Evolutionary conservation across 2,888 invertebrate genomes (phyloP).

Genomic region (Ochropleura plecta): DNA sequence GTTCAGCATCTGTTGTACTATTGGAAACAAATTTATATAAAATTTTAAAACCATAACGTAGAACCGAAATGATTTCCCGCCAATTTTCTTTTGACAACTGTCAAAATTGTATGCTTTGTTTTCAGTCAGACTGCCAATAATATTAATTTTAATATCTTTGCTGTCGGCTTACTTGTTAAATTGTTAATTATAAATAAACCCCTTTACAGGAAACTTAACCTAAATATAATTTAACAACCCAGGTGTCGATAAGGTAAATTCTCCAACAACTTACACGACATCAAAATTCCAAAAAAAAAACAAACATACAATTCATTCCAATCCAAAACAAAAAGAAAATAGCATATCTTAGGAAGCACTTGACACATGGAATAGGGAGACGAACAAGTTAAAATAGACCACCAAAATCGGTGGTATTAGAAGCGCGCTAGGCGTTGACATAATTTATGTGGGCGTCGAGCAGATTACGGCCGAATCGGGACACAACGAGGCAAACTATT

Average conservation of each 20-base stretch:
- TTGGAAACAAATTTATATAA: not conserved
- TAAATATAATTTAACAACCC: not conserved
- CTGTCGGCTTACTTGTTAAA: not conserved
- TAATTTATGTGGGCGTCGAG: constrained; percentile 80
- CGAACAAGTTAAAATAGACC: constrained; percentile 68
- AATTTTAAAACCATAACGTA: not conserved
- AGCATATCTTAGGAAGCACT: constrained; percentile 55
- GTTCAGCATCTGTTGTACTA: constrained; percentile 81
- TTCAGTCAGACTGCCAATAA: not conserved
- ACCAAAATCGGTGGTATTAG: constrained; percentile 69
- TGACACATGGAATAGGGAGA: constrained; percentile 59
- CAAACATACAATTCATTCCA: constrained; percentile 33
- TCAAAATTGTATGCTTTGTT: not conserved
- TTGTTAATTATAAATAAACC: too few species aligned
- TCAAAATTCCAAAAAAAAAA: not conserved
- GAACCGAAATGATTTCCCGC: constrained; percentile 11
- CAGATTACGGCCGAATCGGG: constrained; percentile 73
- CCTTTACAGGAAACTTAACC: not conserved
- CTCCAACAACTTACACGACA: not conserved
- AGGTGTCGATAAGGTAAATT: not conserved
- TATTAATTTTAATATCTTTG: not conserved
- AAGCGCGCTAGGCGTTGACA: constrained; percentile 74
- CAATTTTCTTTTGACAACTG: constrained; percentile 11
- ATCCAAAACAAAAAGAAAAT: constrained; percentile 41
- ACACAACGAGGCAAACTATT: constrained; percentile 9